Evolutionary conservation across 2,113 vertebrate species (phyloP).

Genomic region (Cynoglossus semilaevis): DNA sequence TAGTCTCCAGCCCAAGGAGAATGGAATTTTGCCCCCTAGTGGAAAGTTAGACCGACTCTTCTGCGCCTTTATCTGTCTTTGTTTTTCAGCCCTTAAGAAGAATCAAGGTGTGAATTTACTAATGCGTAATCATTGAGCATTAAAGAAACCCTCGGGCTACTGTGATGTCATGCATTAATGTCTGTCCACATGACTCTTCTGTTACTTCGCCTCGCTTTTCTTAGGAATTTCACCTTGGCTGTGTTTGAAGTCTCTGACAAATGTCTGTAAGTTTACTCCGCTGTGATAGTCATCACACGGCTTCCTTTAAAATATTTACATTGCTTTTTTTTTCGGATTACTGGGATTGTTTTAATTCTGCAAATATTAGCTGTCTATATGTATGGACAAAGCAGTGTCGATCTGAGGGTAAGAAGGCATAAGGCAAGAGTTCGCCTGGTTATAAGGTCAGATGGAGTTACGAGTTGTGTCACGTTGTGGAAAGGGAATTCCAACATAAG

Average conservation of each 20-base stretch:
- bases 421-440: no score
- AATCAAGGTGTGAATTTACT: constrained; percentile 60
- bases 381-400: no score
- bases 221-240: constrained; percentile 6
- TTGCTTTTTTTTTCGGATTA: constrained; percentile 50
- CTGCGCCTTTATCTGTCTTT: constrained; percentile 45
- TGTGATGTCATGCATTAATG: constrained; percentile 34
- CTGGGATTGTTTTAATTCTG: no score
- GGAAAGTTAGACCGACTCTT: constrained; percentile 42
- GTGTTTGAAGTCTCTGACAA: constrained; percentile 12
- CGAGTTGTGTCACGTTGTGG: no score
- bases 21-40: constrained; percentile 48
- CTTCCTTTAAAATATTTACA: constrained; percentile 54
- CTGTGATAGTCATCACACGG: constrained; percentile 54
- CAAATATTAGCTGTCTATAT: no score
- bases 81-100: constrained; percentile 37
- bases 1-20: constrained; percentile 57
- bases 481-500: no score
- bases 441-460: no score
- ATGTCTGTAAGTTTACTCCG: constrained; percentile 40
- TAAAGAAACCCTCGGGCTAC: constrained; percentile 36
- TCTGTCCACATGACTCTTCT: background rate
- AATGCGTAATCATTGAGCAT: constrained; percentile 67
- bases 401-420: no score
- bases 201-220: constrained; percentile 2